Base-by-base conservation (phyloP, 2,888 invertebrate genomes). In the Automeris io region DNA sequence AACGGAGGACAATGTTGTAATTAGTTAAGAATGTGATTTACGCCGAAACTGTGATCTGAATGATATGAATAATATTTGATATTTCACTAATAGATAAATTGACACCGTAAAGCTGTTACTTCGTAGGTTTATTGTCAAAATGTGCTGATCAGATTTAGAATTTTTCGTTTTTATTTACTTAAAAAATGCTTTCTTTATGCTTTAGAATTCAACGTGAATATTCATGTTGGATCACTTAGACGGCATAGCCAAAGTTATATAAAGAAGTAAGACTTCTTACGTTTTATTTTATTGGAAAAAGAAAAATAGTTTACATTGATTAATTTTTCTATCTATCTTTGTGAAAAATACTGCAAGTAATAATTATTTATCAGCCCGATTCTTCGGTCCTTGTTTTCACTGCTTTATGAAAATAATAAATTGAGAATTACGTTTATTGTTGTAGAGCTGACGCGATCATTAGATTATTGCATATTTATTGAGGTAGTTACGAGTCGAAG, bases 41-140 rank as follows among this genome's bases (percentile, higher is more conserved):
- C 78, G 86, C 87, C 87, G 82, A 83, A 87, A 87, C 87, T 87
- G 87, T 87, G 87, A 87, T 87, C 87, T 86, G 87, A 87, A 82
- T 81, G 87, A 87, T 85, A 86, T 85, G 81, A 82, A 81, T 83
- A 83, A 85, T 85, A 86, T 83, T 85, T 86, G 85, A 85, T 86
- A 86, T 83, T 83, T 85, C 85, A 83, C 82, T 80, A 77, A 79
- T 83, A 85, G 83, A 72, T 85, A 80, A n/a, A 85, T 75, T 83
- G 71, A 75, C 72, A 76, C 77, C 74, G 69, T 71, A 70, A 71
- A 65, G 67, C 73, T 75, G 78, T 77, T 79, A 69, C 61, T 68
- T 70, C 57, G 70, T 68, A 61, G 59, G 57, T 66, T 68, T 57
- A 60, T 61, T 70, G 69, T 60, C 55, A 55, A 50, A 35, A 59